Evolutionary conservation across 2,888 invertebrate genomes (phyloP).

Genomic region (Melanchra persicariae): DNA sequence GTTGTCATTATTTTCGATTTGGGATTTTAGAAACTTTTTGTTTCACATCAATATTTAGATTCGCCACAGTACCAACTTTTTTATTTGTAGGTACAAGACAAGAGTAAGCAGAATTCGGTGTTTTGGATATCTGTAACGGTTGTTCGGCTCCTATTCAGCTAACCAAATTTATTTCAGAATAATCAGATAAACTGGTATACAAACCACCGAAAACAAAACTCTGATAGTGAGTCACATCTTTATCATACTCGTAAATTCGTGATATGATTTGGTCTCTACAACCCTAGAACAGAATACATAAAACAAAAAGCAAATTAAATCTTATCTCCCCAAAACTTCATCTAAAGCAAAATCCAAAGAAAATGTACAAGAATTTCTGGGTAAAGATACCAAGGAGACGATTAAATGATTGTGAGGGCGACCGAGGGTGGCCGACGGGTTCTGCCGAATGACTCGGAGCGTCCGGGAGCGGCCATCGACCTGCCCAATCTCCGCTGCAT

Average conservation of each 20-base stretch:
- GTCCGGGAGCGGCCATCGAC: conserved; percentile 91
- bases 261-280: background rate
- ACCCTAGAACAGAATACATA: conserved; percentile 5
- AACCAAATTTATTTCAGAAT: background rate
- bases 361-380: conserved; percentile 50
- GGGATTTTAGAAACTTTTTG: conserved; percentile 52
- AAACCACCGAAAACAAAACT: too few species aligned
- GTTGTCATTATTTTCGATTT: conserved; percentile 75
- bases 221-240: background rate
- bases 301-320: background rate
- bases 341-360: conserved; percentile 34
- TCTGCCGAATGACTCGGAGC: conserved; percentile 89
- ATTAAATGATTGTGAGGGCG: conserved; percentile 76
- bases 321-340: conserved; percentile 6
- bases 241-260: too few species aligned
- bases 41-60: conserved; percentile 23
- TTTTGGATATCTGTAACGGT: background rate
- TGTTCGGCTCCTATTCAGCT: background rate
- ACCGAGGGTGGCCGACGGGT: conserved; percentile 86
- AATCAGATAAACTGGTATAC: background rate
- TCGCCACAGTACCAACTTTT: background rate
- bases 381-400: conserved; percentile 61
- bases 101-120: background rate
- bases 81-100: background rate
- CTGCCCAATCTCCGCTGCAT: conserved; percentile 91